phyloP scores from a whole-genome alignment of 92 coral and sea anemone genomes.

The Umimayanthus kanabou region DNA sequence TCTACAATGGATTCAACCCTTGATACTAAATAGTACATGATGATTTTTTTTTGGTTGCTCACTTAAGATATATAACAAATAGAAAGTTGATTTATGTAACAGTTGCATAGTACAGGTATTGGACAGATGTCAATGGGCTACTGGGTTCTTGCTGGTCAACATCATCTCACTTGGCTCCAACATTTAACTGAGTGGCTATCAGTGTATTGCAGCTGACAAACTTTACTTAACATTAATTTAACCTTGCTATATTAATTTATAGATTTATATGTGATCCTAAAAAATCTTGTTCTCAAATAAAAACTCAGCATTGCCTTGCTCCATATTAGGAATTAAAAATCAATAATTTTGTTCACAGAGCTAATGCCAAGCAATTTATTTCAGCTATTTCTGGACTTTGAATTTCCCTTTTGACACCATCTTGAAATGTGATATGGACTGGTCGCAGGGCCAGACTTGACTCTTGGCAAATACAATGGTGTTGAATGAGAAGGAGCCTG shows the following conservation, averaged over 20 bases:
- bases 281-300: no score
- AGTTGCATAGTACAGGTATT: background rate
- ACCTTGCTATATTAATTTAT: background rate
- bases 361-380: no score
- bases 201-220: background rate
- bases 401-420: no score
- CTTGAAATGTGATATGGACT: no score
- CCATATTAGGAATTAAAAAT: no score
- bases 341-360: no score
- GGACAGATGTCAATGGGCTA: slow-evolving; percentile 68
- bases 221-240: background rate
- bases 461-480: no score
- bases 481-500: no score
- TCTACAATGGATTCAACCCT: slow-evolving; percentile 10
- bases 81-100: background rate
- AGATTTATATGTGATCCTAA: no score
- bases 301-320: no score
- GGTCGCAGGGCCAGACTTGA: no score
- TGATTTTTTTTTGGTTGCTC: background rate
- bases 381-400: no score
- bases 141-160: slow-evolving; percentile 81
- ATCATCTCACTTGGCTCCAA: slow-evolving; percentile 54
- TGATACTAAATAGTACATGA: background rate
- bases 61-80: background rate
- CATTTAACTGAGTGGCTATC: background rate